Evolutionary conservation across 2,888 invertebrate species (phyloP), one percentile per base, ranked within the genome.

Genomic region (Hyposoter didymator): DNA sequence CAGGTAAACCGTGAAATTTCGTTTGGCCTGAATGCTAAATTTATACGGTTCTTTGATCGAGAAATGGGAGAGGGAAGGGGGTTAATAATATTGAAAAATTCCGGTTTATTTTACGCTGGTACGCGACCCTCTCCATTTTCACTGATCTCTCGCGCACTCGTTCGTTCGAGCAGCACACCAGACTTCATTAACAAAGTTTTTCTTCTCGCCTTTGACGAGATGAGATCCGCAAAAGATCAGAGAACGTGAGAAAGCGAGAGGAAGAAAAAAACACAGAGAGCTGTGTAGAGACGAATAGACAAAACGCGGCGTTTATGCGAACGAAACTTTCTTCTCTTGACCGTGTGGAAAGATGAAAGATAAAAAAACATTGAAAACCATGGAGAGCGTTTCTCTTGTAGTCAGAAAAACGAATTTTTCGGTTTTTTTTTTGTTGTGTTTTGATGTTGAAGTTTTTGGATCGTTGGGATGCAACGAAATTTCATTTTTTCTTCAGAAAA

Each of bases 31-130:
- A 76, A 83, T 67, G 72, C 67, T 82, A 83, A 85, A 85, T 80
- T 79, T 80, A 79, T 82, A 72, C 85, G 52, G 79, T 72, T 80
- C 85, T 87, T 85, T 88, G 85, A 88, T 87, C 82, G 74, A 74
- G 80, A 32, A 62, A 59, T 43, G 47, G 10, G 22, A 43, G 67
- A 66, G 10, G 59, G 59, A 1, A 55, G 59, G 28, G 62, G 28
- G 62, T 75, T 75, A 87, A 85, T 84, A 78, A 83, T 85, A 88
- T 88, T 81, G 79, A 83, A 84, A 85, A 81, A 75, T 59, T 69
- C 76, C 73, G 52, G 73, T 32, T 22, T 69, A 82, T 88, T 82
- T 75, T 66, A 67, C 72, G 62, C 70, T 45, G 35, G 67, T 19
- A 49, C 52, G 62, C 45, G 52, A 32, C 43, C 19, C 22, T 17